These are phyloP conservation scores for Trichonephila clavipes DNA, from an alignment of 1,140 invertebrate genomes.

Conservation along the genomic window DNA sequence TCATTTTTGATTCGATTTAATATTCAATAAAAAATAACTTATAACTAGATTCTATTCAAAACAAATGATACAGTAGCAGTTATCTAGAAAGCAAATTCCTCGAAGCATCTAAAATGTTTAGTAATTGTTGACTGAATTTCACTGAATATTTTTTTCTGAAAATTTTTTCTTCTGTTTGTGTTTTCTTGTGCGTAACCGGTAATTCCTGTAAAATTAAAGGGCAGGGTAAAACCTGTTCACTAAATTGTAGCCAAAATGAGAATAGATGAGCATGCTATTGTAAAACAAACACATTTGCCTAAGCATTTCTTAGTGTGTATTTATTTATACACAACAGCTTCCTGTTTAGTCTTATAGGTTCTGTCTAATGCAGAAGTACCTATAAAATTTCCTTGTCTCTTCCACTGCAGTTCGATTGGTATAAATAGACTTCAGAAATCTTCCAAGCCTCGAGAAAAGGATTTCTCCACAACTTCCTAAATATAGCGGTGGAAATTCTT, in stretches of 20 bases:
- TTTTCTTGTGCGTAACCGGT: too few relatives aligned
- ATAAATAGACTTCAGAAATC: slow-evolving; percentile 59
- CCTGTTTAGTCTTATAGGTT: slow-evolving; percentile 54
- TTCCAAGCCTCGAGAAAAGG: slow-evolving; percentile 27
- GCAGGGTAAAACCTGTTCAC: too few relatives aligned
- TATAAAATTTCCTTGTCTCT: slow-evolving; percentile 29
- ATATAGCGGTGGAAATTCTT: slow-evolving; percentile 46
- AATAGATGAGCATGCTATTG: not conserved
- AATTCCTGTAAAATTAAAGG: too few relatives aligned
- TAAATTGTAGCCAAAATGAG: not conserved
- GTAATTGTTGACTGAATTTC: too few relatives aligned
- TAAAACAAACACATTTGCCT: not conserved
- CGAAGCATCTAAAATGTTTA: too few relatives aligned
- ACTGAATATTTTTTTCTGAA: too few relatives aligned
- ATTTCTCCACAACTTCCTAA: slow-evolving; percentile 19
- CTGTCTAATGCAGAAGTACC: slow-evolving; percentile 16
- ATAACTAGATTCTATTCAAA: too few relatives aligned
- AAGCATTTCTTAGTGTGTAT: not conserved
- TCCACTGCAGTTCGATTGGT: slow-evolving; percentile 29
- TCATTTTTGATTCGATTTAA: too few relatives aligned
- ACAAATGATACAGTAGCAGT: too few relatives aligned
- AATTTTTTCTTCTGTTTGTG: too few relatives aligned
- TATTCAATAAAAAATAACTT: too few relatives aligned
- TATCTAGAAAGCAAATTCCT: too few relatives aligned
- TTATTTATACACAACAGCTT: slow-evolving; percentile 45